phyloP scores from a whole-genome alignment of 2,888 invertebrate species.

The Heliconius sara region DNA sequence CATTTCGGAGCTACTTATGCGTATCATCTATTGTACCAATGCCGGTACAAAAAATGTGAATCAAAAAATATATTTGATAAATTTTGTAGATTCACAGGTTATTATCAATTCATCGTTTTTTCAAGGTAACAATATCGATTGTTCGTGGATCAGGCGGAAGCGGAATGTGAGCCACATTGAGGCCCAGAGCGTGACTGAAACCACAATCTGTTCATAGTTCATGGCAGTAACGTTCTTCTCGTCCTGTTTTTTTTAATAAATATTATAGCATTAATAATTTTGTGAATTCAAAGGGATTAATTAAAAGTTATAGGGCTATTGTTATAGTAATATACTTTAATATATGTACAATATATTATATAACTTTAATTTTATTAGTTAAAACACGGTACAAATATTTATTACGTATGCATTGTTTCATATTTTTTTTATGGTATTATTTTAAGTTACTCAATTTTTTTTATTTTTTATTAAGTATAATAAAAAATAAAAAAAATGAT shows the following conservation, averaged over 20 bases:
- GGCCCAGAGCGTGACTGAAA: slow-evolving; percentile 76
- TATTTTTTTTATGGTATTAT: too few relatives aligned
- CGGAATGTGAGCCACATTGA: slow-evolving; percentile 77
- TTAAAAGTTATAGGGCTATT: not conserved
- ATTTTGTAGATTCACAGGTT: slow-evolving; percentile 25
- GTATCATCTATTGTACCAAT: slow-evolving; percentile 8
- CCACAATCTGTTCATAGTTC: slow-evolving; percentile 59
- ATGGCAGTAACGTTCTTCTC: slow-evolving; percentile 22
- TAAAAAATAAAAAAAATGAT: too few relatives aligned
- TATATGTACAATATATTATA: too few relatives aligned
- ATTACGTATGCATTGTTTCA: not conserved
- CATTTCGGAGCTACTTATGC: not conserved
- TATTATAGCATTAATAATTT: not conserved
- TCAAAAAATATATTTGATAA: slow-evolving; percentile 25
- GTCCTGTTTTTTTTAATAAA: slow-evolving; percentile 13
- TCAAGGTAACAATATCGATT: slow-evolving; percentile 73
- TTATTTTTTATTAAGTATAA: not conserved
- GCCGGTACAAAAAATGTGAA: slow-evolving; percentile 5
- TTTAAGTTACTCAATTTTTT: not conserved
- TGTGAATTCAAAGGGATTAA: not conserved
- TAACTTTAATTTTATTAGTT: too few relatives aligned
- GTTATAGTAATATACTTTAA: not conserved
- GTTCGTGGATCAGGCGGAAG: slow-evolving; percentile 76
- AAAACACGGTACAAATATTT: not conserved
- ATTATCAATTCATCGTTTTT: slow-evolving; percentile 36